Conservation (phyloP, 2,797 vertebrate species). For the Natrix natrix region DNA sequence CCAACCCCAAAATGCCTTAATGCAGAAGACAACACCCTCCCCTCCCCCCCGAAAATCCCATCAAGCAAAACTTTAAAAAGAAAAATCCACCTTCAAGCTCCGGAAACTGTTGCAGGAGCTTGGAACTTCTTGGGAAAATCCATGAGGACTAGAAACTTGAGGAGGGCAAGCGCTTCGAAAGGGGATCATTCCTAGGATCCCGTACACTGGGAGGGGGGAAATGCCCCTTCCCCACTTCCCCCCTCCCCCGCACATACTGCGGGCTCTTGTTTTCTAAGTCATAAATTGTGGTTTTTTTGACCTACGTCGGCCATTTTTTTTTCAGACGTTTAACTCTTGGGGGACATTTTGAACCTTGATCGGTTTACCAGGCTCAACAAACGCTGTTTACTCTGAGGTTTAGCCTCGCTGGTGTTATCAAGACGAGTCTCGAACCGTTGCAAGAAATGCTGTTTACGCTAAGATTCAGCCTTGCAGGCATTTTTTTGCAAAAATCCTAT, state of each 20-base stretch:
- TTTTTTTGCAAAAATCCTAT: neutral
- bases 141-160: neutral
- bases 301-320: neutral
- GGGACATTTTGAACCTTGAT: neutral
- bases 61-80: too few relatives aligned
- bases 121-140: too few relatives aligned
- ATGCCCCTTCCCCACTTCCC: neutral
- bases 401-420: too few relatives aligned
- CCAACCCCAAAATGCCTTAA: too few relatives aligned
- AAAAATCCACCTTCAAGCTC: neutral
- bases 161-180: neutral
- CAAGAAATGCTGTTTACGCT: neutral
- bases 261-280: neutral
- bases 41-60: too few relatives aligned
- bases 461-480: neutral
- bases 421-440: too few relatives aligned
- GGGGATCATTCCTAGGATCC: neutral
- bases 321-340: neutral
- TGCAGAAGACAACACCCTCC: too few relatives aligned
- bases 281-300: neutral
- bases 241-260: too few relatives aligned
- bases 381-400: too few relatives aligned
- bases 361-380: neutral
- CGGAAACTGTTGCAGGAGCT: too few relatives aligned
- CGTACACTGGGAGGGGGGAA: accelerated